Conservation (phyloP, 1,140 invertebrate species). For the Formica selysi region DNA sequence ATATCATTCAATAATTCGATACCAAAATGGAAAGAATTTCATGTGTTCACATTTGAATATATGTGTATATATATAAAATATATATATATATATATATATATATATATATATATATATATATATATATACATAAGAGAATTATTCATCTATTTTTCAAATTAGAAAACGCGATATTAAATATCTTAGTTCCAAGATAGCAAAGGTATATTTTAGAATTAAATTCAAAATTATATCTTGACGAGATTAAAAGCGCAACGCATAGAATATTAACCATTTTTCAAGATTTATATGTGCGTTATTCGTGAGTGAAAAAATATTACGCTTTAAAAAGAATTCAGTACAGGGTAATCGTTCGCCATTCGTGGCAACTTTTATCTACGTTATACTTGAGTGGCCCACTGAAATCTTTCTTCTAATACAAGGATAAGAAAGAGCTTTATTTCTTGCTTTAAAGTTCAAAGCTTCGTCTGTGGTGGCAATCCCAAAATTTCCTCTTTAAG, state of each 20-base stretch:
- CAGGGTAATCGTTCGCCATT: conserved; percentile 18
- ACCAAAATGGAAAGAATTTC: conserved; percentile 21
- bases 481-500: conserved; percentile 65
- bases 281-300: conserved; percentile 17
- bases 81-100: too few relatives aligned
- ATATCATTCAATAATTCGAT: conserved; percentile 1
- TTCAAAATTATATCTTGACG: background rate
- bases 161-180: background rate
- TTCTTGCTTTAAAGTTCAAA: conserved; percentile 53
- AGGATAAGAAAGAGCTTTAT: conserved; percentile 41
- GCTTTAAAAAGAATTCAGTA: conserved; percentile 18
- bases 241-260: background rate
- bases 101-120: background rate
- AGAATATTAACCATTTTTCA: background rate
- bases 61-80: too few relatives aligned
- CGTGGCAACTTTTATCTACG: conserved; percentile 44
- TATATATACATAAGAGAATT: background rate
- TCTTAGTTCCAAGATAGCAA: background rate
- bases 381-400: conserved; percentile 28
- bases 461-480: conserved; percentile 49
- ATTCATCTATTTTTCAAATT: conserved; percentile 7
- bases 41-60: background rate
- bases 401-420: conserved; percentile 46
- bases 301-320: background rate
- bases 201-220: background rate